Evolutionary conservation across 2,888 invertebrate species (phyloP).

Genomic region (Megamerina dolium): DNA sequence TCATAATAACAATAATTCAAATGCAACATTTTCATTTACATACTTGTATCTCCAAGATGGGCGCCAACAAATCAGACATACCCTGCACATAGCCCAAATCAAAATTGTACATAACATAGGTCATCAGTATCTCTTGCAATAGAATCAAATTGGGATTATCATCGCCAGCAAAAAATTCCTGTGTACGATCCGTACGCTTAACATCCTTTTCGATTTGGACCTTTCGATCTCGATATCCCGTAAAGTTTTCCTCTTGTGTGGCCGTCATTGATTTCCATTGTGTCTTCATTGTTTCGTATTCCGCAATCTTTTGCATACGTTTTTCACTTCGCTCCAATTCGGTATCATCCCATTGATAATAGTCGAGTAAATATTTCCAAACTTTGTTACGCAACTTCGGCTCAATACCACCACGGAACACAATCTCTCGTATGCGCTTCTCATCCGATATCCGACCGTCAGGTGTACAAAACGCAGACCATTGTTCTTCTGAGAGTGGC

Average conservation of each 20-base stretch:
- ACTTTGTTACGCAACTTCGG: conserved; percentile 71
- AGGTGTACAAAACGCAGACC: conserved; percentile 72
- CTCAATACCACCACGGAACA: conserved; percentile 87
- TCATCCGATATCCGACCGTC: conserved; percentile 76
- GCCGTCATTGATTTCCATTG: conserved; percentile 91
- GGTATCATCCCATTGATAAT: conserved; percentile 79
- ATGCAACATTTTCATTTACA: conserved; percentile 1
- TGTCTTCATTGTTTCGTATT: conserved; percentile 91
- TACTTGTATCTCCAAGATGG: conserved; percentile 67
- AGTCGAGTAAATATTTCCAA: conserved; percentile 92
- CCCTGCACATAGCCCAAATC: conserved; percentile 95
- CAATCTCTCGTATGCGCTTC: conserved; percentile 71
- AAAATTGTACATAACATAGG: conserved; percentile 98
- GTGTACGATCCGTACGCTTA: conserved; percentile 86
- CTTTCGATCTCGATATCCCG: conserved; percentile 83
- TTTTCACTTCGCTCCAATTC: conserved; percentile 62
- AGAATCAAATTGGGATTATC: conserved; percentile 81
- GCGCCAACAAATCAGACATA: conserved; percentile 95
- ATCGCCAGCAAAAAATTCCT: conserved; percentile 89
- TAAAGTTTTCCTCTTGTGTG: conserved; percentile 81
- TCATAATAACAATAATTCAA: background rate
- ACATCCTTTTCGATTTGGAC: conserved; percentile 97
- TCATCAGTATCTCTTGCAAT: conserved; percentile 90
- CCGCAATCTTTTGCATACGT: conserved; percentile 68
- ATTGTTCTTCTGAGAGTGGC: conserved; percentile 71